A percentile compares a stretch with the other conserved stretches of the same genome.
Conservation (phyloP, 2,113 vertebrate species). For the Caranx ignobilis region DNA sequence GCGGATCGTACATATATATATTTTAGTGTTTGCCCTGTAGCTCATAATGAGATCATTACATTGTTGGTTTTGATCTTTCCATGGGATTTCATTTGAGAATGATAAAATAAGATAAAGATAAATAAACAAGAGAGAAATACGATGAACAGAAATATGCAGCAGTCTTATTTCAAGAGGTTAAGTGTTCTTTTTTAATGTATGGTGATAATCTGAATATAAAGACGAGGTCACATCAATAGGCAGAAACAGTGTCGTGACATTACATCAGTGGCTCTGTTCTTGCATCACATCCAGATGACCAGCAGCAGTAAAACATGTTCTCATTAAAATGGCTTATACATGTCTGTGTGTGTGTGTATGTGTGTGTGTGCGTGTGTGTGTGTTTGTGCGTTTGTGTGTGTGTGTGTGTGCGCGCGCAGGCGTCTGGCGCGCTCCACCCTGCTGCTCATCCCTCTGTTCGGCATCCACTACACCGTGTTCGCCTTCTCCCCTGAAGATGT, state of each 20-base stretch:
- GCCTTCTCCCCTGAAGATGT: constrained; percentile 98
- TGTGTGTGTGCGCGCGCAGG: constrained; percentile 76
- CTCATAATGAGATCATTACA: neutral
- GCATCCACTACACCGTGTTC: constrained; percentile 99
- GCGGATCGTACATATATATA: neutral
- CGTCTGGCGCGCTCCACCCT: constrained; percentile 96
- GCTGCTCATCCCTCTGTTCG: constrained; percentile 96
- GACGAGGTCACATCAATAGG: neutral
- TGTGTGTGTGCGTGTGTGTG: neutral
- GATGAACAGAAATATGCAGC: neutral
- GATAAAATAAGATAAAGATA: constrained; percentile 2
- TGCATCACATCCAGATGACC: constrained; percentile 35
- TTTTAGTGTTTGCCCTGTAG: too few relatives aligned
- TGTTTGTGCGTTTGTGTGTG: constrained; percentile 27
- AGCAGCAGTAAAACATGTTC: constrained; percentile 1
- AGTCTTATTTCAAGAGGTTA: neutral
- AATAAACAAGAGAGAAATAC: neutral
- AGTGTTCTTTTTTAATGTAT: neutral
- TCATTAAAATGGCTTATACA: neutral
- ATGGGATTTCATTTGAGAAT: constrained; percentile 10
- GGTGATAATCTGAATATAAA: neutral
- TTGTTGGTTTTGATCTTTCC: constrained; percentile 17
- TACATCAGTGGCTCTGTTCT: constrained; percentile 39
- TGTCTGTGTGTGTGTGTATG: constrained; percentile 39
- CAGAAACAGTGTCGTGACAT: constrained; percentile 31